Conservation (phyloP, 2,797 vertebrate species). For the Karalla daura region DNA sequence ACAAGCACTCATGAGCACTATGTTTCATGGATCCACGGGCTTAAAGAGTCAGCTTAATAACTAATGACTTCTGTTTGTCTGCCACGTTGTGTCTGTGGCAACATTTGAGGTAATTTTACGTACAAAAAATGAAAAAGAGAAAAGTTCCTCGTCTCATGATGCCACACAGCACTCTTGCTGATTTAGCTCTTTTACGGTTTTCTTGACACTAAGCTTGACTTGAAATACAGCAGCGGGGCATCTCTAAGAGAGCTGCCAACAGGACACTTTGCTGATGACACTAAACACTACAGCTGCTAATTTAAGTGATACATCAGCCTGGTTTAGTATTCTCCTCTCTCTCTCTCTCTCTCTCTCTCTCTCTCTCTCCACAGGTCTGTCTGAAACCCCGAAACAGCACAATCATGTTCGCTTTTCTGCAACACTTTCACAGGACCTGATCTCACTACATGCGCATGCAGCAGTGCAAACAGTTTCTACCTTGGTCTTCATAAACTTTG, state of each 20-base stretch:
- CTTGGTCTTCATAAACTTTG: slow-evolving; percentile 99
- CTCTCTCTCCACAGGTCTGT: slow-evolving; percentile 9
- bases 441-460: slow-evolving; percentile 32
- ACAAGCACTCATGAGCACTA: slow-evolving; percentile 8
- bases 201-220: slow-evolving; percentile 14
- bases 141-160: slow-evolving; percentile 8
- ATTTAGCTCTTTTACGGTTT: slow-evolving; percentile 17
- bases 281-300: slow-evolving; percentile 53
- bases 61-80: no score
- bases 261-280: slow-evolving; percentile 64
- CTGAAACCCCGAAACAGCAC: neutral
- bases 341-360: no score
- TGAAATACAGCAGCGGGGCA: slow-evolving; percentile 24
- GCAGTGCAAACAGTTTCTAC: slow-evolving; percentile 71
- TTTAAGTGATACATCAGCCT: slow-evolving; percentile 42
- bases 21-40: slow-evolving; percentile 15
- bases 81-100: no score
- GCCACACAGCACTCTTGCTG: slow-evolving; percentile 5
- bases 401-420: neutral
- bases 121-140: neutral
- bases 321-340: slow-evolving; percentile 28
- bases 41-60: slow-evolving; percentile 1
- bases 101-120: no score
- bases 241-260: slow-evolving; percentile 50
- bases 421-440: slow-evolving; percentile 8